Evolutionary conservation across 2,888 invertebrate genomes (phyloP).

Genomic region (Alcis repandata): DNA sequence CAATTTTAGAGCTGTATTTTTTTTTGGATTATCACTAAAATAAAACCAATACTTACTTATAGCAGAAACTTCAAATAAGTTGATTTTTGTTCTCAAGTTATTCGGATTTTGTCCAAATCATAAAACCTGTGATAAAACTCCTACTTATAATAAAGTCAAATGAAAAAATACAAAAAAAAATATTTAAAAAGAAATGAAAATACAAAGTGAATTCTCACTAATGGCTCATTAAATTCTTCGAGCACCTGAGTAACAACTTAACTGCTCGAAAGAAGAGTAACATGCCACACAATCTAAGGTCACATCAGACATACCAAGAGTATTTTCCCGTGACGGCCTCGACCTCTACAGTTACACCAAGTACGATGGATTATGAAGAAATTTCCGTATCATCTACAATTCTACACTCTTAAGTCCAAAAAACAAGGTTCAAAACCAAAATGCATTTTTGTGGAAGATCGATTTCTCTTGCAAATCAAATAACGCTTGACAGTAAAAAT

Average conservation of each 20-base stretch:
- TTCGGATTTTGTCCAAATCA: background rate
- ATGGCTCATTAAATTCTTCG: slow-evolving; percentile 39
- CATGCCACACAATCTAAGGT: slow-evolving; percentile 61
- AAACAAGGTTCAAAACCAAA: slow-evolving; percentile 21
- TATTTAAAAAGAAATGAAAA: too few relatives aligned
- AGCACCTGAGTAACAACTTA: slow-evolving; percentile 43
- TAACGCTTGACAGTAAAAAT: slow-evolving; percentile 56
- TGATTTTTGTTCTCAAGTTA: background rate
- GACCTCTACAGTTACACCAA: slow-evolving; percentile 66
- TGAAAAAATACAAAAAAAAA: slow-evolving; percentile 6
- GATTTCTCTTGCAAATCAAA: slow-evolving; percentile 70
- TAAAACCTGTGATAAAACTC: background rate
- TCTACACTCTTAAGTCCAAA: slow-evolving; percentile 3
- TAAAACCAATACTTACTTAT: background rate
- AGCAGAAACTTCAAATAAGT: background rate
- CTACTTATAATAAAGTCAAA: background rate
- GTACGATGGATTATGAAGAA: slow-evolving; percentile 16
- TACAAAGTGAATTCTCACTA: too few relatives aligned
- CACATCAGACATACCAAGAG: slow-evolving; percentile 68
- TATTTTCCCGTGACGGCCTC: slow-evolving; percentile 81
- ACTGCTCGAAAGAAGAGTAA: slow-evolving; percentile 51
- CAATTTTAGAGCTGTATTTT: too few relatives aligned
- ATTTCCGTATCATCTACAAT: slow-evolving; percentile 8
- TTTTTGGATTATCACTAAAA: background rate
- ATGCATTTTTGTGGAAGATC: slow-evolving; percentile 49